These are phyloP conservation scores for Cotesia congregata DNA, from an alignment of 2,888 invertebrate genomes.

Conservation along the genomic window DNA sequence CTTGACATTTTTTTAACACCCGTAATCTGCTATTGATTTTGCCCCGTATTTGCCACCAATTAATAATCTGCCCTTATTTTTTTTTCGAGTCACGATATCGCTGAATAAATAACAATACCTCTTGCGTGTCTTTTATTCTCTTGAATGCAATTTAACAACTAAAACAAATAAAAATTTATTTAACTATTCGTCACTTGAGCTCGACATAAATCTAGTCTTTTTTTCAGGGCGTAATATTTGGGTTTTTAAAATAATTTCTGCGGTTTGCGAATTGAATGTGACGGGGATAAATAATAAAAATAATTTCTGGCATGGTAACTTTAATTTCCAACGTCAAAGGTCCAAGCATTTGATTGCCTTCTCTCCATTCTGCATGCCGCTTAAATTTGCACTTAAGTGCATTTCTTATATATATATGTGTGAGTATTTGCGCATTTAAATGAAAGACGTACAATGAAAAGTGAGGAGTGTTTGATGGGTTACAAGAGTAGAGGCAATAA, in stretches of 20 bases:
- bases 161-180: no score
- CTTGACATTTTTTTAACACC: neutral
- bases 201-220: no score
- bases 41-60: neutral
- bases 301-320: constrained; percentile 56
- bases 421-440: neutral
- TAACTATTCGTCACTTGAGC: no score
- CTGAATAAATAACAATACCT: constrained; percentile 16
- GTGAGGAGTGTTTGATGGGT: neutral
- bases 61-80: neutral
- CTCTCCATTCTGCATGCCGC: constrained; percentile 13
- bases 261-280: constrained; percentile 69
- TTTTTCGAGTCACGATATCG: neutral
- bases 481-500: neutral
- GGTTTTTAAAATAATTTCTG: constrained; percentile 62
- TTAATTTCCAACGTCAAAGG: constrained; percentile 57
- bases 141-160: no score
- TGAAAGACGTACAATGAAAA: neutral
- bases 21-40: neutral
- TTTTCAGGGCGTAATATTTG: no score
- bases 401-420: neutral
- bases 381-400: neutral
- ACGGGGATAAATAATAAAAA: constrained; percentile 67
- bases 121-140: no score
- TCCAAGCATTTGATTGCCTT: constrained; percentile 62